phyloP scores from a whole-genome alignment of 2,113 vertebrate species.

The Tragelaphus imberbis region DNA sequence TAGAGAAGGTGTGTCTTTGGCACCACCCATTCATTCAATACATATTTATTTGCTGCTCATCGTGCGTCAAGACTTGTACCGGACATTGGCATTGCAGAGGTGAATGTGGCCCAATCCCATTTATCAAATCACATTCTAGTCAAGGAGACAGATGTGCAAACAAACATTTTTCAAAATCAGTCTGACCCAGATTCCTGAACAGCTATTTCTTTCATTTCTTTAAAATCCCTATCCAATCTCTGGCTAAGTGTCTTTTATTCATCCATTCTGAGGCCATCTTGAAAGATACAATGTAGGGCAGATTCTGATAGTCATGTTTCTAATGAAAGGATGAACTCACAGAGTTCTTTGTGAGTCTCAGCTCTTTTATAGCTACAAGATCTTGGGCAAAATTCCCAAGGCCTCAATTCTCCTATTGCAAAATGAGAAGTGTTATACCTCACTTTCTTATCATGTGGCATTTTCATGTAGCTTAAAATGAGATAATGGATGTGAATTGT shows the following conservation, averaged over 20 bases:
- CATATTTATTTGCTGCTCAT: background rate
- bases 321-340: background rate
- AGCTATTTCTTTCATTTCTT: slow-evolving; percentile 26
- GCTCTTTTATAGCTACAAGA: background rate
- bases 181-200: slow-evolving; percentile 20
- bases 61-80: background rate
- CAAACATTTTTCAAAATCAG: slow-evolving; percentile 17
- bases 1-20: background rate
- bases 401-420: background rate
- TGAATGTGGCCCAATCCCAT: background rate
- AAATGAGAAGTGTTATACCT: background rate
- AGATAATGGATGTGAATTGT: background rate
- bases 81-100: background rate
- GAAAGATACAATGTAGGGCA: background rate
- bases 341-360: background rate
- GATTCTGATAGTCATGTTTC: background rate
- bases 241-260: slow-evolving; percentile 14
- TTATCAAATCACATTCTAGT: background rate
- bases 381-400: background rate
- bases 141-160: background rate
- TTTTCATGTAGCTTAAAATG: background rate
- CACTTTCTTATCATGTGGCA: background rate
- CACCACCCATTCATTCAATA: background rate
- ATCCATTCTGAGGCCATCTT: background rate
- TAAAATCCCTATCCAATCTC: slow-evolving; percentile 2